A percentile compares a stretch with the other conserved stretches of the same genome.
Conservation (phyloP, 2,888 invertebrate genomes). For the Elmis aenea region DNA sequence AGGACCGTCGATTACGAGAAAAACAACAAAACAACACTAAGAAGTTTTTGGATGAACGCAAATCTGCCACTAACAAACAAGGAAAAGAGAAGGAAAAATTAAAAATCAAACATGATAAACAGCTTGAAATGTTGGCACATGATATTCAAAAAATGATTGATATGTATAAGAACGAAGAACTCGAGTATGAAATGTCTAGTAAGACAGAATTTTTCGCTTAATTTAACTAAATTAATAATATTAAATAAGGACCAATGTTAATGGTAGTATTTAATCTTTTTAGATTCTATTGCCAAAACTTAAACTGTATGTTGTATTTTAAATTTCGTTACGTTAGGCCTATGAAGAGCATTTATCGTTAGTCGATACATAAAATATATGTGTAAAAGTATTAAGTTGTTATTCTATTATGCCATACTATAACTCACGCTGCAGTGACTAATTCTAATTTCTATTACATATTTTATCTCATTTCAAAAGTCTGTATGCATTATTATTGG, state of each 20-base stretch:
- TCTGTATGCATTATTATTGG: no score
- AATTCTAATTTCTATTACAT: no score
- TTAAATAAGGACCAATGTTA: background rate
- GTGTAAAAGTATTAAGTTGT: no score
- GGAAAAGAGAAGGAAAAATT: constrained; percentile 88
- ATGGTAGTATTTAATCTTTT: no score
- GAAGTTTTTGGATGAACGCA: constrained; percentile 93
- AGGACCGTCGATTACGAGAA: constrained; percentile 87
- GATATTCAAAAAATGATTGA: constrained; percentile 88
- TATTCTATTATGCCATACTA: no score
- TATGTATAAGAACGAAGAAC: constrained; percentile 90
- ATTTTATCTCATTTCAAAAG: no score
- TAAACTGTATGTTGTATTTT: no score
- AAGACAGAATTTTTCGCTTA: constrained; percentile 89
- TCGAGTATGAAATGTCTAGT: constrained; percentile 82
- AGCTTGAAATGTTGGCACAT: constrained; percentile 81
- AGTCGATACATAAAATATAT: no score
- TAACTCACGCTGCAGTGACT: no score
- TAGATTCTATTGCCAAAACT: no score
- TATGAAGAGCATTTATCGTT: no score
- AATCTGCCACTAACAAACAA: constrained; percentile 82
- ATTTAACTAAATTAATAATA: background rate
- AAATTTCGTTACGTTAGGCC: no score
- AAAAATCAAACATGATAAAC: constrained; percentile 87
- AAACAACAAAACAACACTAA: constrained; percentile 98